Evolutionary conservation across 1,140 invertebrate species (phyloP), one percentile per base, ranked within the genome.

Genomic region (Panagrolaimus sp.): DNA sequence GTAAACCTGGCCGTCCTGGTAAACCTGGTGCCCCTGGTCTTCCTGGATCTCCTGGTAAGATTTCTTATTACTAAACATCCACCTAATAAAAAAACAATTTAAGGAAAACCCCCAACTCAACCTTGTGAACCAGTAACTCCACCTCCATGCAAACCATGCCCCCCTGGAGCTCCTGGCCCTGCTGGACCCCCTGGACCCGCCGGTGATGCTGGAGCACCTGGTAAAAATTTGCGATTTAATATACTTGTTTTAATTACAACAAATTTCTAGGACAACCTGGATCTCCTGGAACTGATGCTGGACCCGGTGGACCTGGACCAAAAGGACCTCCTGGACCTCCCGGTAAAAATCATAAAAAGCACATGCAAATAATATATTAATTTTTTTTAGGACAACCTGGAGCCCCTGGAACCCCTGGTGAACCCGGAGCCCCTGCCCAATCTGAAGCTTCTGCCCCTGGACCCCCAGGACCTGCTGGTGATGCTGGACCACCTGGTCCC

Each of bases 261-360:
- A n/a, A n/a, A n/a, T n/a, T n/a, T n/a, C n/a, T 78, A 73, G 76
- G 76, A 43, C 73, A 72, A 7, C 55, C 66, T 21, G 79, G 79
- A 69, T 44, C 79, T 17, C 79, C 76, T 12, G 75, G 75, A 1
- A 73, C 78, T 24, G 48, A 62, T 43, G 75, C 76, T 28, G 75
- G 73, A 43, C 45, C 76, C 9, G 76, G 74, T 6, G 46, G 73
- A 3, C n/a, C n/a, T n/a, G n/a, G n/a, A n/a, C 70, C 76, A 24
- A 66, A 76, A 47, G 77, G 78, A 65, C 58, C 55, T 28, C 64
- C 75, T 12, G 77, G 76, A n/a, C 55, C 73, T 12, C 71, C 67
- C 10, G 44, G 8, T 15, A 44, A 63, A 45, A 62, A 62, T 44
- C 15, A 68, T 65, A n/a, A 44, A 76, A 43, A 21, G 15, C 28